Evolutionary conservation across 2,113 vertebrate genomes (phyloP).

Genomic region (Phodopus roborovskii): DNA sequence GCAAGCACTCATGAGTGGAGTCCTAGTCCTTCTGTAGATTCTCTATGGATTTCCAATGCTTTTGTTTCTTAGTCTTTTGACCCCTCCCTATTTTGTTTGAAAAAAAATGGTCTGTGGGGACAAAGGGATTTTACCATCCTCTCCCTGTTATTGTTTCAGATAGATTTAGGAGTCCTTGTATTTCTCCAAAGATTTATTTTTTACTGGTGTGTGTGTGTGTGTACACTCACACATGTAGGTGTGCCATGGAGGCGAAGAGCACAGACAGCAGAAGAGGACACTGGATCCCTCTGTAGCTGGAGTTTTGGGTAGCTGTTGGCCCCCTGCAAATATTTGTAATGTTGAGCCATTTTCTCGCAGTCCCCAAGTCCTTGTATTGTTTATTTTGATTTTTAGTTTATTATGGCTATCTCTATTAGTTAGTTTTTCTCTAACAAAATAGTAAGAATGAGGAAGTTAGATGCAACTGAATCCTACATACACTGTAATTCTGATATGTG

Average conservation of each 20-base stretch:
- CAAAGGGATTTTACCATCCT: background rate
- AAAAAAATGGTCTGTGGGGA: background rate
- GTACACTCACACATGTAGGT: rapidly evolving
- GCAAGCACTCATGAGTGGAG: background rate
- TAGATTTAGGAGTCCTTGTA: background rate
- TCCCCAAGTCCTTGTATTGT: background rate
- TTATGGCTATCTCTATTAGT: background rate
- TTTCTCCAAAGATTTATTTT: background rate
- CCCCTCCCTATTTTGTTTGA: background rate
- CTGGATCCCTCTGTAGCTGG: too few species aligned
- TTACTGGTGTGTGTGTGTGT: background rate
- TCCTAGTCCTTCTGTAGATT: background rate
- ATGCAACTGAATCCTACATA: background rate
- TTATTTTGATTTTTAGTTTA: background rate
- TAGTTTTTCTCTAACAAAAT: background rate
- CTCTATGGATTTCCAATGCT: background rate
- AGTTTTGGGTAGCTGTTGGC: background rate
- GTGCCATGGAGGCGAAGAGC: too few species aligned
- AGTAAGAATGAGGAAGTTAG: background rate
- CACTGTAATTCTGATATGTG: background rate
- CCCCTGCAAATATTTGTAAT: background rate
- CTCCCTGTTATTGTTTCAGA: background rate
- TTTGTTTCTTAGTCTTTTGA: background rate
- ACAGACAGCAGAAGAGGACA: background rate
- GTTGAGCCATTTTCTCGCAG: background rate